Percentiles rank a stretch among this genome's conserved stretches.
Evolutionary conservation across 2,888 invertebrate genomes (phyloP).

Genomic region (Myopa tessellatipennis): DNA sequence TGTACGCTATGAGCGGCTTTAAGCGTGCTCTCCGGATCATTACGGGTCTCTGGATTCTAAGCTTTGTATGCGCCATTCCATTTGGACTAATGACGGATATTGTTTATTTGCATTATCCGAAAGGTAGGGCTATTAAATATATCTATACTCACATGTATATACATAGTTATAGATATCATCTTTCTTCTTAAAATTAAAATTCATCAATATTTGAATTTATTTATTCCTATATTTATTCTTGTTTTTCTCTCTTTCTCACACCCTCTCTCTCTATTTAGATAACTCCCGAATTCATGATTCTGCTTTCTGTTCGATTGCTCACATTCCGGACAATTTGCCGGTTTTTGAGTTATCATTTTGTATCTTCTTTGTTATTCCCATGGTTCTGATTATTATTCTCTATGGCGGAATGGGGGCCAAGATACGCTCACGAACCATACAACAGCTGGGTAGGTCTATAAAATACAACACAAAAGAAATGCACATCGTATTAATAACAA

Average conservation of each 20-base stretch:
- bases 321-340: slow-evolving; percentile 74
- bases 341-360: slow-evolving; percentile 84
- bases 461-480: neutral
- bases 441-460: slow-evolving; percentile 66
- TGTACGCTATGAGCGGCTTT: slow-evolving; percentile 85
- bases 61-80: slow-evolving; percentile 80
- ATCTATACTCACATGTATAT: neutral
- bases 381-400: slow-evolving; percentile 79
- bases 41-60: slow-evolving; percentile 79
- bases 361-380: slow-evolving; percentile 83
- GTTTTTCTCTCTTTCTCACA: neutral
- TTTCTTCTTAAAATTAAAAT: neutral
- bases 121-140: slow-evolving; percentile 69
- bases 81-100: slow-evolving; percentile 82
- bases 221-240: neutral
- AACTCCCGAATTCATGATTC: slow-evolving; percentile 75
- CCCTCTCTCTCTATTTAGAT: slow-evolving; percentile 57
- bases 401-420: slow-evolving; percentile 83
- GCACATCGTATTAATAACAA: too few relatives aligned
- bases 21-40: slow-evolving; percentile 85
- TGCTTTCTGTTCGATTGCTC: slow-evolving; percentile 82
- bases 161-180: neutral
- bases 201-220: neutral
- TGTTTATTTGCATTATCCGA: slow-evolving; percentile 80
- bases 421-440: slow-evolving; percentile 72